Percentiles rank a stretch among this genome's conserved stretches.
phyloP scores from a whole-genome alignment of 2,888 invertebrate genomes.

The Pogonocherus hispidulus region DNA sequence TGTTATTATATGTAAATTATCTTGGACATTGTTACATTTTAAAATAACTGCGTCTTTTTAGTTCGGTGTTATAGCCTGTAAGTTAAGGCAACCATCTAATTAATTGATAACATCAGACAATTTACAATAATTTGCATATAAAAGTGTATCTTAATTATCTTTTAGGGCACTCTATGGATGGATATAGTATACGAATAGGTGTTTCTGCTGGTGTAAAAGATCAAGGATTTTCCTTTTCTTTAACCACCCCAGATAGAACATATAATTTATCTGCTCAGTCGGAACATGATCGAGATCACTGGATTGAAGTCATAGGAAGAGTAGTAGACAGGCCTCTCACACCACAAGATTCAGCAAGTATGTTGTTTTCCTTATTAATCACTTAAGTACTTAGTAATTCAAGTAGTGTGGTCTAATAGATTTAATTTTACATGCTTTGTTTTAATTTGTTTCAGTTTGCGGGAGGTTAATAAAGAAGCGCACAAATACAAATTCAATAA shows the following conservation, averaged over 20 bases:
- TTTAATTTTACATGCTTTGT: too few species aligned
- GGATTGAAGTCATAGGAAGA: slow-evolving; percentile 83
- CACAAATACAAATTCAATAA: slow-evolving; percentile 80
- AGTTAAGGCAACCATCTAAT: too few species aligned
- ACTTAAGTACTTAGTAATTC: too few species aligned
- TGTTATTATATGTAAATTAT: too few species aligned
- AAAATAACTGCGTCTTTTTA: too few species aligned
- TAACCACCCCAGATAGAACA: slow-evolving; percentile 84
- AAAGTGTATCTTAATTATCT: too few species aligned
- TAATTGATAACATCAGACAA: too few species aligned
- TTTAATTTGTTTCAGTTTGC: slow-evolving; percentile 77
- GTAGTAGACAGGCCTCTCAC: slow-evolving; percentile 83
- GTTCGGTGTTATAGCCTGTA: too few species aligned
- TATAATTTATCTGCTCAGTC: slow-evolving; percentile 83
- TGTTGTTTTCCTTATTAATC: too few species aligned
- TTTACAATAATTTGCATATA: too few species aligned
- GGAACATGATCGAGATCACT: slow-evolving; percentile 83
- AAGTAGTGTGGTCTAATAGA: too few species aligned
- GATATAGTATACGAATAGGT: slow-evolving; percentile 81
- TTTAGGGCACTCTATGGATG: slow-evolving; percentile 80
- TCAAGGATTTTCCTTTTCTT: slow-evolving; percentile 84
- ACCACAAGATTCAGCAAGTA: slow-evolving; percentile 83
- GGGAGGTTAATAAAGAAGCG: slow-evolving; percentile 80
- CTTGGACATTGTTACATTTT: too few species aligned
- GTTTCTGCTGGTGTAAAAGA: slow-evolving; percentile 79